These are phyloP conservation scores for Siphamia tubifer DNA, from an alignment of 2,113 vertebrate species.

Conservation along the genomic window DNA sequence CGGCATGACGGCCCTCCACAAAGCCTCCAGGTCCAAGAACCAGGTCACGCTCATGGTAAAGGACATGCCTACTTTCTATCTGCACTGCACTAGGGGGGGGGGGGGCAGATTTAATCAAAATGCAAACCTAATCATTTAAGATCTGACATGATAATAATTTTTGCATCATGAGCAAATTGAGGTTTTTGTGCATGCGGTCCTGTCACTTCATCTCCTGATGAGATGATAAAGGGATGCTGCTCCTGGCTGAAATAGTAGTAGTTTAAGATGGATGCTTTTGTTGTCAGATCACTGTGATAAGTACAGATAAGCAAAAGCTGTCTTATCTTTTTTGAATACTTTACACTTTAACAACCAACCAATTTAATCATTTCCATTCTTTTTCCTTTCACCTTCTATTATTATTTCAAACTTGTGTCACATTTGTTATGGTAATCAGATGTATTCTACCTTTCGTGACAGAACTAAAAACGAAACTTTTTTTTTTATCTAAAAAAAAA, in stretches of 20 bases:
- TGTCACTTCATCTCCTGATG: background rate
- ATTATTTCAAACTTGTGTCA: background rate
- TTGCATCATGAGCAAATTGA: background rate
- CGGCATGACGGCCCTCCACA: slow-evolving; percentile 93
- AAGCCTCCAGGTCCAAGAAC: slow-evolving; percentile 88
- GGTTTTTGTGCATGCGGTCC: background rate
- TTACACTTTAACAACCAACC: background rate
- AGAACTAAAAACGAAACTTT: background rate
- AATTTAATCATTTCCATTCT: background rate
- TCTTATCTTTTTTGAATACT: background rate
- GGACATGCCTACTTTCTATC: background rate
- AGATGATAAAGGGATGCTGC: background rate
- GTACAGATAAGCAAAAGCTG: background rate
- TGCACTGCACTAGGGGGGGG: no score
- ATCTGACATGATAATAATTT: background rate
- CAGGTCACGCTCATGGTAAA: slow-evolving; percentile 85
- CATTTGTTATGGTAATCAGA: background rate
- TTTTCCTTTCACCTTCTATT: background rate
- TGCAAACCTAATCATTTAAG: background rate
- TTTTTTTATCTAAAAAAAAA: background rate
- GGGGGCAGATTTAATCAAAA: background rate
- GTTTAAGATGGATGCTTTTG: background rate
- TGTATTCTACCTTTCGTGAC: background rate
- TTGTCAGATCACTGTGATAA: background rate
- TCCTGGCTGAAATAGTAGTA: background rate